A percentile compares a stretch with the other conserved stretches of the same genome.
Conservation (phyloP, 2,797 vertebrate genomes). For the Margarornis squamiger region DNA sequence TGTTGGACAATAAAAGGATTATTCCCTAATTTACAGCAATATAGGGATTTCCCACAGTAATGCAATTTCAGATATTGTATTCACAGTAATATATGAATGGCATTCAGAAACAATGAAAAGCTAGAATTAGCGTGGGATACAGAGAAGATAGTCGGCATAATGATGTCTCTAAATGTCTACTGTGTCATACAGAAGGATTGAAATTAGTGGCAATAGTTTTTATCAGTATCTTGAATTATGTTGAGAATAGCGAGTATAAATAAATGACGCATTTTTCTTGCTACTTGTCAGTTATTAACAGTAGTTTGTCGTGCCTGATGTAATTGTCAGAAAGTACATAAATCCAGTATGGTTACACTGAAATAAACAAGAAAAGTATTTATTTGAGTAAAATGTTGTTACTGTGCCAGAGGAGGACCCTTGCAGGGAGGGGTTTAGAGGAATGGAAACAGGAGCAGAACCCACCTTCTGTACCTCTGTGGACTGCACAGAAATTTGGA, state of each 20-base stretch:
- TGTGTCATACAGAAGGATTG: neutral
- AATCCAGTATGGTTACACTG: neutral
- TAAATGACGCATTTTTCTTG: neutral
- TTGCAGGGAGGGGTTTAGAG: neutral
- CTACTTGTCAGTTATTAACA: neutral
- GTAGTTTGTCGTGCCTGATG: neutral
- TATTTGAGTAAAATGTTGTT: neutral
- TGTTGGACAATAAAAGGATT: neutral
- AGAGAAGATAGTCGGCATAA: neutral
- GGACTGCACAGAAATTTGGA: neutral
- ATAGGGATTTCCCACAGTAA: neutral
- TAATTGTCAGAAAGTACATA: neutral
- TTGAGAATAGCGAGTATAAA: neutral
- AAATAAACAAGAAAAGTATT: neutral
- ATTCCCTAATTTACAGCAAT: neutral
- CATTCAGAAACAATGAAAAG: neutral
- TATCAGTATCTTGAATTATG: neutral
- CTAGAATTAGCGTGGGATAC: neutral
- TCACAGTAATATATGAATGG: neutral
- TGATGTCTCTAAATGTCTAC: neutral
- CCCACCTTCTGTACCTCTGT: neutral
- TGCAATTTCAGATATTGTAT: neutral
- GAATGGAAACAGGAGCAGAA: neutral
- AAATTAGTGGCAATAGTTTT: neutral
- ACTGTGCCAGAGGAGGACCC: neutral